Percentiles rank a stretch among this genome's conserved stretches.
Evolutionary conservation across 2,888 invertebrate species (phyloP).

Genomic region (Drosophila flavopinicola): DNA sequence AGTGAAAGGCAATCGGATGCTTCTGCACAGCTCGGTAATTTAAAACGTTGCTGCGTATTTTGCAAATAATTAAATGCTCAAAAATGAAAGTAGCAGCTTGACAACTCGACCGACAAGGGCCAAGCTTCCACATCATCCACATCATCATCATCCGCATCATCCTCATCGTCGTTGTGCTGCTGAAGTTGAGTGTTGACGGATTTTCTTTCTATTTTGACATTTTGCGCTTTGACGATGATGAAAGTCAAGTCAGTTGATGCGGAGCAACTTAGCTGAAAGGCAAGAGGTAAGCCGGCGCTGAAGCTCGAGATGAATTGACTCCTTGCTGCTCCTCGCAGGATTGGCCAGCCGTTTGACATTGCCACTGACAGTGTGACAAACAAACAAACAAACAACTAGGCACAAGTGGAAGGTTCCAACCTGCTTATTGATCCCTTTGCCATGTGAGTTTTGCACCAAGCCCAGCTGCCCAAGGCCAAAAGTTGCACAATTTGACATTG

Average conservation of each 20-base stretch:
- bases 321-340: slow-evolving; percentile 6
- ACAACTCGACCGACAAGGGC: slow-evolving; percentile 15
- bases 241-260: slow-evolving; percentile 58
- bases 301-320: slow-evolving; percentile 50
- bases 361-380: slow-evolving; percentile 22
- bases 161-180: background rate
- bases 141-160: background rate
- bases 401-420: background rate
- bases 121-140: slow-evolving; percentile 1
- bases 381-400: slow-evolving; percentile 17
- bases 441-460: slow-evolving; percentile 22
- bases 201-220: slow-evolving; percentile 20
- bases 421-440: slow-evolving; percentile 3
- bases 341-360: slow-evolving; percentile 45
- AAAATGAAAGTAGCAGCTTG: slow-evolving; percentile 23
- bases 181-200: slow-evolving; percentile 12
- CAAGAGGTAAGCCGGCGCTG: slow-evolving; percentile 20
- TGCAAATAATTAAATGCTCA: slow-evolving; percentile 61
- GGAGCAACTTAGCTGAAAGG: slow-evolving; percentile 46
- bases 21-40: slow-evolving; percentile 35
- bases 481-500: slow-evolving; percentile 2
- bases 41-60: slow-evolving; percentile 35
- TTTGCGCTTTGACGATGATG: slow-evolving; percentile 45
- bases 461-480: background rate
- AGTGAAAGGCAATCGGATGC: slow-evolving; percentile 28